These are phyloP conservation scores for Phataginus tricuspis DNA, from an alignment of 2,797 vertebrate species.

Conservation along the genomic window DNA sequence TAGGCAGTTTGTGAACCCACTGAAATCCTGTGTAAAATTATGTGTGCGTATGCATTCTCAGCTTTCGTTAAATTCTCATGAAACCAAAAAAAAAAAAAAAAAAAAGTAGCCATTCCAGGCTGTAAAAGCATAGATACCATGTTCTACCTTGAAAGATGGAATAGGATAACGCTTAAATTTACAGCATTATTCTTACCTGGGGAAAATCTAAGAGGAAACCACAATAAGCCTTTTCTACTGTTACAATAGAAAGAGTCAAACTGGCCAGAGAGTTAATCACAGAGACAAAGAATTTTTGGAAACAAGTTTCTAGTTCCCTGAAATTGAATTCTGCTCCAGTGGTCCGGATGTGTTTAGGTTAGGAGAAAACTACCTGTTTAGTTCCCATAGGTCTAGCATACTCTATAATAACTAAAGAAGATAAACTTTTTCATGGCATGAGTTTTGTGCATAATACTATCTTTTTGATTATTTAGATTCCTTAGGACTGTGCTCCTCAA, in stretches of 20 bases:
- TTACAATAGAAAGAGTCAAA: constrained; percentile 44
- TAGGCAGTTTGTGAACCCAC: not conserved
- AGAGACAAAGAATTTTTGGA: not conserved
- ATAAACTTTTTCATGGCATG: not conserved
- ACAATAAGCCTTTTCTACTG: not conserved
- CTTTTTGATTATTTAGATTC: constrained; percentile 38
- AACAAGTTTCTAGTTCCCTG: not conserved
- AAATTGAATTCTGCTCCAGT: not conserved
- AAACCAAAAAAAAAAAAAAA: not conserved
- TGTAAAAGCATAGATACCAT: not conserved
- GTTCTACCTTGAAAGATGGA: not conserved
- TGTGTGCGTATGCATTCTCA: not conserved
- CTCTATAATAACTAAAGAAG: constrained; percentile 29
- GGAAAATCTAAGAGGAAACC: not conserved
- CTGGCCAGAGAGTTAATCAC: not conserved
- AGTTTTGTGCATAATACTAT: not conserved
- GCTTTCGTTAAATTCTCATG: not conserved
- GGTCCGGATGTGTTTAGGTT: not conserved
- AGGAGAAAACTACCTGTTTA: not conserved
- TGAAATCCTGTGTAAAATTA: not conserved
- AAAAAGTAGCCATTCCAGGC: not conserved
- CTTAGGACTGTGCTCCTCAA: not conserved
- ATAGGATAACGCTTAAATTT: not conserved
- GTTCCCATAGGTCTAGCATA: not conserved
- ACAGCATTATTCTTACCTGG: not conserved